Evolutionary conservation across 2,797 vertebrate species (phyloP), one percentile per base, ranked within the genome.

Genomic region (Sebastes minor): DNA sequence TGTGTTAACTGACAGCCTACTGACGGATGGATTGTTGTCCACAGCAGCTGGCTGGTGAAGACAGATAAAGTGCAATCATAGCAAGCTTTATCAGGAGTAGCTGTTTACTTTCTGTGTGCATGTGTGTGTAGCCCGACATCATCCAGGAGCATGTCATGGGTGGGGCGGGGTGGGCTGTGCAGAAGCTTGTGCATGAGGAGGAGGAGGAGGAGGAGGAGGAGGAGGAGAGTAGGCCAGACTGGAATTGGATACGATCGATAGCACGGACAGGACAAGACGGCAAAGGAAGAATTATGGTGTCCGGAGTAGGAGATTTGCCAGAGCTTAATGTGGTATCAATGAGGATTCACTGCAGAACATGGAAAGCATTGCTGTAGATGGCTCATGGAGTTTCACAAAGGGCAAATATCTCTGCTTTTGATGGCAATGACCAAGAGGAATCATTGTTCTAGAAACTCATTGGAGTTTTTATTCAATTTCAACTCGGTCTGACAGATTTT

Each of bases 241-340:
- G 73, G 65, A 81, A 74, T 32, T 78, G 33, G 46, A 81, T 75
- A 20, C 14, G 5, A 85, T 88, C 63, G 8, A 86, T 89, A 57
- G 73, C 49, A 33, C 38, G 61, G 74, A 86, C 61, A 78, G 61
- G 66, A 55, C 56, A 79, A 56, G 56, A 85, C 13, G 56, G 65
- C 72, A 60, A 72, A 74, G 75, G 27, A 78, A 80, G 82, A 88
- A 63, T 76, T 57, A 86, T 83, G 67, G 33, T 71, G 75, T 83
- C 75, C 28, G 12, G 76, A 46, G 75, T 14, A 27, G 67, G 71
- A 70, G 65, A 87, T 86, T 81, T 83, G 72, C 75, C 55, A 55
- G 71, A 78, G 56, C 59, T 71, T 76, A 35, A 84, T 78, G 71
- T 73, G 22, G 33, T 86, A 84, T 73, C 70, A 74, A 8, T 68